These are phyloP conservation scores for Sesamia nonagrioides DNA, from an alignment of 1,140 invertebrate species.

Conservation along the genomic window DNA sequence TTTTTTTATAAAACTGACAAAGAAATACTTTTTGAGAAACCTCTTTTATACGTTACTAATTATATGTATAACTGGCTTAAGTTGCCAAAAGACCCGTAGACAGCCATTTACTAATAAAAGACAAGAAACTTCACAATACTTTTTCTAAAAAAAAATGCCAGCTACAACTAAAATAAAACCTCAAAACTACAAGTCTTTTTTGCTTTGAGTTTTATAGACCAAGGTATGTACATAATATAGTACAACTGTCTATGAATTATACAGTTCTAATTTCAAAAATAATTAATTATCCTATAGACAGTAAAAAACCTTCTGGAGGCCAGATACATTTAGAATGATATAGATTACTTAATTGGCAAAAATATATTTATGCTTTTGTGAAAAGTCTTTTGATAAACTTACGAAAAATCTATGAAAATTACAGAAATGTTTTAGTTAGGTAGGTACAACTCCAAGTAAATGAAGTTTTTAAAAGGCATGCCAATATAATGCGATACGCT, in stretches of 20 bases:
- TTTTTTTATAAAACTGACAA: no score
- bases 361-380: no score
- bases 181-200: neutral
- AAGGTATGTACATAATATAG: no score
- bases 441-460: neutral
- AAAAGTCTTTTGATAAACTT: no score
- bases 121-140: neutral
- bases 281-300: no score
- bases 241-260: no score
- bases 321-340: no score
- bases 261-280: no score
- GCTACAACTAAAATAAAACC: no score
- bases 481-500: slow-evolving; percentile 30
- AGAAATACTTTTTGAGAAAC: neutral
- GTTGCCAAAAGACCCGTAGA: neutral
- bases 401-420: neutral
- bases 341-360: no score
- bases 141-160: neutral
- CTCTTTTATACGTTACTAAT: neutral
- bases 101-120: neutral
- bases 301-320: no score
- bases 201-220: no score
- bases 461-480: neutral
- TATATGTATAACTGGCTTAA: neutral
- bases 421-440: neutral